These are phyloP conservation scores for Spea multiplicata DNA, from an alignment of 2,113 vertebrate species.

Conservation along the genomic window DNA sequence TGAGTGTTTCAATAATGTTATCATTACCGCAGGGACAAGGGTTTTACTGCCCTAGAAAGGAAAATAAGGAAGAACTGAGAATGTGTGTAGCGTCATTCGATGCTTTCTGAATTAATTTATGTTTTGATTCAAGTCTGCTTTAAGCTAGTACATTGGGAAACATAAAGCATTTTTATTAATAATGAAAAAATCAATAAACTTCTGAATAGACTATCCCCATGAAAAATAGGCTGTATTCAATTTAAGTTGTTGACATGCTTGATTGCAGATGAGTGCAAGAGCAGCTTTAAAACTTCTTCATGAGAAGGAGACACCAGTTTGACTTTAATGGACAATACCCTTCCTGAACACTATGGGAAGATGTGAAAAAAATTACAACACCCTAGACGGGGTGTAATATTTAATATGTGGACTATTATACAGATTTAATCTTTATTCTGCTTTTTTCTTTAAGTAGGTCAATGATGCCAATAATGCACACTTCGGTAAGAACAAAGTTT, in stretches of 20 bases:
- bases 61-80: neutral
- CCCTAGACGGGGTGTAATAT: too few species aligned
- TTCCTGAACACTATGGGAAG: too few species aligned
- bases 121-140: conserved; percentile 2
- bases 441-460: too few species aligned
- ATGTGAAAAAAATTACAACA: too few species aligned
- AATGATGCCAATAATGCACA: too few species aligned
- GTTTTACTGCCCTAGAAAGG: conserved; percentile 8
- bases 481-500: too few species aligned
- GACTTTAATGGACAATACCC: too few species aligned
- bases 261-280: neutral
- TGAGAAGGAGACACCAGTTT: neutral
- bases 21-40: neutral
- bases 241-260: neutral
- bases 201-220: neutral
- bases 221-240: conserved; percentile 15
- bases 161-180: conserved; percentile 35
- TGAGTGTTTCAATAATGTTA: neutral
- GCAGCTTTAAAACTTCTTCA: neutral
- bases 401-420: too few species aligned
- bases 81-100: neutral
- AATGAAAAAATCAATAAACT: conserved; percentile 24
- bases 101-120: conserved; percentile 15
- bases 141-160: conserved; percentile 9
- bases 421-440: too few species aligned